Evolutionary conservation across 2,113 vertebrate genomes (phyloP), one percentile per base, ranked within the genome.

Genomic region (Phasianus colchicus): DNA sequence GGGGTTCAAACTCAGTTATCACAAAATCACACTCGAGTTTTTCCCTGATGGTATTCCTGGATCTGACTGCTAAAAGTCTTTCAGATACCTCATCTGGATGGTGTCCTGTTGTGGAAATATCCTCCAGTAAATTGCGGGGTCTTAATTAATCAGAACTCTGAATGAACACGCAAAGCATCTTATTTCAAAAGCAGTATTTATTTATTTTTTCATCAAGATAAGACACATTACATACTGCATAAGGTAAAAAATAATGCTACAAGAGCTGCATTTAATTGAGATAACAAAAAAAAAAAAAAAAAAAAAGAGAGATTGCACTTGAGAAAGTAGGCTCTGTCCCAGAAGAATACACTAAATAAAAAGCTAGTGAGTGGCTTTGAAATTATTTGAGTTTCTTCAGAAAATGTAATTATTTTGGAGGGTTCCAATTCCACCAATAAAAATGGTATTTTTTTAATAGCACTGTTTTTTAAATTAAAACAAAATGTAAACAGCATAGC

Each of bases 161-260:
- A 97, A 92, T 79, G 91, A 97, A 71, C 43, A 96, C 70, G 63
- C 82, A 54, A 45, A 76, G 13, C 34, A 69, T 42, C 19, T 94
- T 97, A 47, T 81, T 97, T 98, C 88, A 92, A 97, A 97, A 97
- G 93, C 96, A 96, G 40, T 94, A 94, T 98, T 97, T 97, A 98
- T 97, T 98, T 98, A 57, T 96, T 93, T 95, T 93, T 95, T 92
- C 93, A 97, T 77, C 72, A 89, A 86, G 87, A 55, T 86, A 96
- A 95, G 83, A 92, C 92, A 96, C 71, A 92, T 96, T 97, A 97
- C 82, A 90, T 94, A 95, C 87, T 90, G 91, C 67, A 87, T 86
- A 92, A 90, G 88, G 64, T 67, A 95, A 92, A 95, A 93, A 96
- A 92, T 67, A 67, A 63, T 93, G 78, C 74, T 81, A 74, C 48